These are phyloP conservation scores for Rhagophthalmus giganteus DNA, from an alignment of 2,888 invertebrate species.

Conservation along the genomic window DNA sequence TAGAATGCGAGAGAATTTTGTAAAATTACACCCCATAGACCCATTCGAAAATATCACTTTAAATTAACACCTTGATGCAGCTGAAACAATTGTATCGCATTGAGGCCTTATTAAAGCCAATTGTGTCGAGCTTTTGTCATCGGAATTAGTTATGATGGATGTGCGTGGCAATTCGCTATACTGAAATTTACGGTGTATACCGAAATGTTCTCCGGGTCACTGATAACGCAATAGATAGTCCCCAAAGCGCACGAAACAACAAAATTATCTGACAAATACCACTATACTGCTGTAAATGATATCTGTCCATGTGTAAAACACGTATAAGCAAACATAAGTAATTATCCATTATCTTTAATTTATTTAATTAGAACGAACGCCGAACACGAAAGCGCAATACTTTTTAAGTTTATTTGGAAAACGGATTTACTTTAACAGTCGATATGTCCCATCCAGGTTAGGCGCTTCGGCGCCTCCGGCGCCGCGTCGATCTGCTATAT, in stretches of 20 bases:
- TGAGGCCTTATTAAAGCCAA: slow-evolving; percentile 24
- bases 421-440: background rate
- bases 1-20: slow-evolving; percentile 38
- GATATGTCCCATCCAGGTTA: background rate
- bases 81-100: slow-evolving; percentile 32
- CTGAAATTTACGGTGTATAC: slow-evolving; percentile 25
- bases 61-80: slow-evolving; percentile 40
- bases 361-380: background rate
- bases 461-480: background rate
- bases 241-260: slow-evolving; percentile 32
- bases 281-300: slow-evolving; percentile 1
- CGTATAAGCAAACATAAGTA: slow-evolving; percentile 7
- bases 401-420: background rate
- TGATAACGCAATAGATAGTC: slow-evolving; percentile 34
- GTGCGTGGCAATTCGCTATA: slow-evolving; percentile 22
- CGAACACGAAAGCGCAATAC: no score
- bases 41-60: slow-evolving; percentile 37
- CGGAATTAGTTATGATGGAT: slow-evolving; percentile 30
- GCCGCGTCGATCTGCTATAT: no score
- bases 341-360: slow-evolving; percentile 1
- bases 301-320: slow-evolving; percentile 6
- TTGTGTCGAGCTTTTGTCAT: slow-evolving; percentile 26
- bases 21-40: slow-evolving; percentile 39
- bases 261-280: slow-evolving; percentile 29
- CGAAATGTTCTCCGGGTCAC: slow-evolving; percentile 24